Conservation (phyloP, 2,797 vertebrate genomes). For the Coluber constrictor region DNA sequence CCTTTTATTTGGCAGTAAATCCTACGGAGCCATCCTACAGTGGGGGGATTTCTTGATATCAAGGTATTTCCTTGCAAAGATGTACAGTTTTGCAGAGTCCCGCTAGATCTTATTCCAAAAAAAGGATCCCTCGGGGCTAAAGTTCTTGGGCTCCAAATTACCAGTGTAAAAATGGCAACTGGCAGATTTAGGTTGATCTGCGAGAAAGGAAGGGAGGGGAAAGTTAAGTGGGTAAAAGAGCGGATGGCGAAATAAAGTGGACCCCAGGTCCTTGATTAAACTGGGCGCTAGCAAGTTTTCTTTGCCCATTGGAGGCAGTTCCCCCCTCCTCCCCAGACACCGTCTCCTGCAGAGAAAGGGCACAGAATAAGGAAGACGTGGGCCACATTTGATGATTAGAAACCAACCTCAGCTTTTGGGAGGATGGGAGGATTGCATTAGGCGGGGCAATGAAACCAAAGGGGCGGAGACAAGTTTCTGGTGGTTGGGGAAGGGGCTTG, state of each 20-base stretch:
- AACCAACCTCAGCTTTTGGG: not conserved
- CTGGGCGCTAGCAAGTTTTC: not conserved
- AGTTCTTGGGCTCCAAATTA: not conserved
- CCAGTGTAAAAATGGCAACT: not conserved
- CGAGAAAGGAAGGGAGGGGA: no score
- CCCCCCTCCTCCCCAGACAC: accelerated
- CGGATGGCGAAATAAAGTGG: not conserved
- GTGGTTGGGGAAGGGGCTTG: not conserved
- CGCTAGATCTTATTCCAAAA: not conserved
- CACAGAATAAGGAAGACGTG: not conserved
- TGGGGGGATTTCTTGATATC: not conserved
- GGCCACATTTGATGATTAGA: not conserved
- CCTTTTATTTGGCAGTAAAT: not conserved
- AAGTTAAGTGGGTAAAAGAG: not conserved
- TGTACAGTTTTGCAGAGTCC: no score
- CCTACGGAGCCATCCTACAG: not conserved
- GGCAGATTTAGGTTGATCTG: not conserved
- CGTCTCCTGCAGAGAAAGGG: not conserved
- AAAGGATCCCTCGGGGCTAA: not conserved
- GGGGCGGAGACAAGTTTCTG: not conserved
- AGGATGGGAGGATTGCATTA: not conserved
- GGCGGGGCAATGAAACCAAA: not conserved
- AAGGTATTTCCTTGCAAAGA: no score
- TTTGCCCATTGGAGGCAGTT: not conserved
- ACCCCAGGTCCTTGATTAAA: not conserved